These are phyloP conservation scores for Podabrus alpinus DNA, from an alignment of 2,888 invertebrate species.

Conservation along the genomic window DNA sequence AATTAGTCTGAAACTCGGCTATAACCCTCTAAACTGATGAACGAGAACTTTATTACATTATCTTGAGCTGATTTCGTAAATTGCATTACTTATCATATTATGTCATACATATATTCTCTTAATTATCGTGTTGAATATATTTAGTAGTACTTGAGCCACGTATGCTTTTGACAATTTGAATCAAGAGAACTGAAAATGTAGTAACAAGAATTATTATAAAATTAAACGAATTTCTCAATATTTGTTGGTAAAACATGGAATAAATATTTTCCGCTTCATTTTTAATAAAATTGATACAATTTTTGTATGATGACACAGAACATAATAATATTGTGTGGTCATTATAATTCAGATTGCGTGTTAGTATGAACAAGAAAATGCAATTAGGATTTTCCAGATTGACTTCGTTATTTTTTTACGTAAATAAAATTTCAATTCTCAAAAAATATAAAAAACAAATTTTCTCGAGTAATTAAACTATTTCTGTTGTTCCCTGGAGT, in stretches of 20 bases:
- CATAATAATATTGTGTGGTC: background rate
- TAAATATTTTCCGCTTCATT: background rate
- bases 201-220: background rate
- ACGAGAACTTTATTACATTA: background rate
- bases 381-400: background rate
- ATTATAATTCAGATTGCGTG: background rate
- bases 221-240: background rate
- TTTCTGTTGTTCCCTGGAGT: background rate
- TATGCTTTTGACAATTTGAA: background rate
- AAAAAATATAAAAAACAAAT: background rate
- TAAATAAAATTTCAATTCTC: background rate
- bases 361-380: background rate
- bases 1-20: background rate
- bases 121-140: background rate
- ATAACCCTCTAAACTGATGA: background rate
- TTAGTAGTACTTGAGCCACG: background rate
- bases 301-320: background rate
- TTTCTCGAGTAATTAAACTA: background rate
- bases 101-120: background rate
- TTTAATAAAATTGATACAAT: background rate
- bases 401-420: background rate
- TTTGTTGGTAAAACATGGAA: background rate
- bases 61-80: background rate
- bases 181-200: background rate
- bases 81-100: slow-evolving; percentile 4